Evolutionary conservation across 1,140 invertebrate genomes (phyloP).

Genomic region (Dinoponera quadriceps): DNA sequence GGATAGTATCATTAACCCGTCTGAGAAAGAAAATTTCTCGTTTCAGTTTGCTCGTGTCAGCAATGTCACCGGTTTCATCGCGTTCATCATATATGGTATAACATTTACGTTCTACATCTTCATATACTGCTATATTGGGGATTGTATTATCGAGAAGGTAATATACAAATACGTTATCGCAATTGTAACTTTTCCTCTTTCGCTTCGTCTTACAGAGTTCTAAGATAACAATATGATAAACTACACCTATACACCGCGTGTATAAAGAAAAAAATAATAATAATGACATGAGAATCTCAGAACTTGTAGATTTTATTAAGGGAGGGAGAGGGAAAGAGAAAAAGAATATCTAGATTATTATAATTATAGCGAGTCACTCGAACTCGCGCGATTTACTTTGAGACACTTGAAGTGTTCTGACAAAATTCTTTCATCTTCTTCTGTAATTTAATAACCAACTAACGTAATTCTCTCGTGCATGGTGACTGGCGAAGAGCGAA

Average conservation of each 20-base stretch:
- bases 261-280: neutral
- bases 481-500: neutral
- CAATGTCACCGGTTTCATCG: neutral
- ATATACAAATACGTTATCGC: neutral
- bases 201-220: neutral
- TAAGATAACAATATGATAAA: neutral
- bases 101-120: neutral
- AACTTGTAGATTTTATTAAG: neutral
- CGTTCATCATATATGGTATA: neutral
- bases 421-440: neutral
- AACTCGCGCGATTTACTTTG: neutral
- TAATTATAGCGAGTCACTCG: neutral
- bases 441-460: neutral
- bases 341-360: neutral
- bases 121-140: conserved; percentile 14
- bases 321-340: too few relatives aligned
- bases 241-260: too few relatives aligned
- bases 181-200: neutral
- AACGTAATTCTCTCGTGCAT: neutral
- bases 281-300: neutral
- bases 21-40: neutral
- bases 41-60: neutral
- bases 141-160: conserved; percentile 20
- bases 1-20: too few relatives aligned
- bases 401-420: neutral